Evolutionary conservation across 2,888 invertebrate genomes (phyloP).

Genomic region (Sycophila texana): DNA sequence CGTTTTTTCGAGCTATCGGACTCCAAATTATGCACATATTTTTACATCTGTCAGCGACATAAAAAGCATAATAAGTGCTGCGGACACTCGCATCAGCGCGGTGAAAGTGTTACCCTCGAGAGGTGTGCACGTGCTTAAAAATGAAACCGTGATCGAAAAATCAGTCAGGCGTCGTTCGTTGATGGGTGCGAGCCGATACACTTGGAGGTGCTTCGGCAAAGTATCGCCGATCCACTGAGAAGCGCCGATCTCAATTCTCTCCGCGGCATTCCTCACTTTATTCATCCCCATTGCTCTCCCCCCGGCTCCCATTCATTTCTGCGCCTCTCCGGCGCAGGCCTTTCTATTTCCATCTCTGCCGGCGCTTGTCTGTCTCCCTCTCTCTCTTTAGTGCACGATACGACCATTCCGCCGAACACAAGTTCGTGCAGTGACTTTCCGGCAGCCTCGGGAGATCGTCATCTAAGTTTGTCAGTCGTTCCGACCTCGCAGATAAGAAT

Average conservation of each 20-base stretch:
- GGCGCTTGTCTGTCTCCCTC: neutral
- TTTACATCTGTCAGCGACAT: too few species aligned
- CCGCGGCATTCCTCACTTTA: conserved; percentile 40
- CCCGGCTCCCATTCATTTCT: conserved; percentile 1
- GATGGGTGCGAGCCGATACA: neutral
- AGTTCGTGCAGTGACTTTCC: neutral
- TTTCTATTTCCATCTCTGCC: conserved; percentile 29
- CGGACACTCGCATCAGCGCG: too few species aligned
- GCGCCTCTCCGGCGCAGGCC: neutral
- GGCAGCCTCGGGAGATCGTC: neutral
- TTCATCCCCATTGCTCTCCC: conserved; percentile 36
- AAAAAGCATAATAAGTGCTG: too few species aligned
- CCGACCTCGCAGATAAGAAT: neutral
- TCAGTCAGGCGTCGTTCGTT: neutral
- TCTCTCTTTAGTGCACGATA: neutral
- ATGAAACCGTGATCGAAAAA: too few species aligned
- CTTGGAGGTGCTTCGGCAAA: neutral
- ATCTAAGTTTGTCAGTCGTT: too few species aligned
- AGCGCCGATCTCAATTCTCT: conserved; percentile 19
- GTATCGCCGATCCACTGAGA: neutral
- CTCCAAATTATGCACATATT: too few species aligned
- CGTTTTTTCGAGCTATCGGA: too few species aligned
- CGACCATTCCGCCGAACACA: conserved; percentile 3
- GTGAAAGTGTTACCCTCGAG: too few species aligned
- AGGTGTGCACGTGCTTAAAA: too few species aligned